Base-by-base conservation (phyloP, 2,888 invertebrate species). In the Euzetes globulus region DNA sequence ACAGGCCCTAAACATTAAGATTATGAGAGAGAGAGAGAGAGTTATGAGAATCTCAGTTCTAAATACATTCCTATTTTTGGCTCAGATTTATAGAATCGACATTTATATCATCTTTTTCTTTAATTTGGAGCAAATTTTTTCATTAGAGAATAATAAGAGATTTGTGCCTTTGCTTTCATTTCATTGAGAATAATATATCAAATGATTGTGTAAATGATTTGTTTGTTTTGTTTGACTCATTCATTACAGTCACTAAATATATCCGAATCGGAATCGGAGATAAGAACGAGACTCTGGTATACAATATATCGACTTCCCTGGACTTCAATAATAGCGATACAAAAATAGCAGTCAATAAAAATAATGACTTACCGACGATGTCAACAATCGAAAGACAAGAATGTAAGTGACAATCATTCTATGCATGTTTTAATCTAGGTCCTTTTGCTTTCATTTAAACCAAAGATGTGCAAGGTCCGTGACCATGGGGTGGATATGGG, bases 261-360 rank as follows among this genome's bases (percentile, higher is more conserved):
- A 94, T 95, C 85, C 93, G 95, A 80, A 95, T 96, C 85, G 94
- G 93, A 81, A 95, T 98, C 82, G 94, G 94, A 80, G 98, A 98
- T 87, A 95, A 95, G 87, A 98, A 98, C 89, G 65, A 65, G 65
- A 65, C 65, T n/a, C 19, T 65, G 65, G n/a, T 37, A 37, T 65
- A 65, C 65, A 65, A 65, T 65, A 65, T 65, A 37, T 65, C 65
- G 33, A 37, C 65, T 37, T n/a, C n/a, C n/a, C 17, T 65, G 5
- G 65, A 65, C 11, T 37, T 9, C 7, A 37, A 33, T 19, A 65
- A 37, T 29, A 65, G 58, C 17, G 65, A 65, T 29, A 37, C n/a
- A 3, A 65, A 33, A 37, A 25, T 37, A 37, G 29, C 1, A 37
- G 33, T 17, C 17, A 11, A 60, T 60, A 60, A 22, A 22, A 60